Conservation (phyloP, 2,797 vertebrate species). For the Girardinus metallicus region DNA sequence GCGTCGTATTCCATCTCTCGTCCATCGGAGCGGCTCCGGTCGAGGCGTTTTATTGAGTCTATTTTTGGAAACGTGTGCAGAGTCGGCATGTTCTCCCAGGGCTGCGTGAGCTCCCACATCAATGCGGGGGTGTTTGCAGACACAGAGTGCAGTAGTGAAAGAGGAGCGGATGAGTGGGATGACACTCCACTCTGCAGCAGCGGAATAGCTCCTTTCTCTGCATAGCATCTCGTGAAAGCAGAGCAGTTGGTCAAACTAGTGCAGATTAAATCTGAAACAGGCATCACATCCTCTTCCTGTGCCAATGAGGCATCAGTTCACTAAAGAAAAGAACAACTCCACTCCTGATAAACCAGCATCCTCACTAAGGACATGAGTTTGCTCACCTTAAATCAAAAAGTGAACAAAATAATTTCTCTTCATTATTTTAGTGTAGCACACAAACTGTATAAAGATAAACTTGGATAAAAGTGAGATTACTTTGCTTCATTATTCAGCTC, state of each 20-base stretch:
- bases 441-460: neutral
- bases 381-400: conserved; percentile 32
- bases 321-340: conserved; percentile 5
- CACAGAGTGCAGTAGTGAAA: conserved; percentile 24
- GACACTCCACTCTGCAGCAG: conserved; percentile 38
- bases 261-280: conserved; percentile 16
- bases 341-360: conserved; percentile 6
- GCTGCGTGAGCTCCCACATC: conserved; percentile 70
- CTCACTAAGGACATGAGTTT: neutral
- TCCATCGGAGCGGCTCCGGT: conserved; percentile 31
- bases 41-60: conserved; percentile 66
- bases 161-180: conserved; percentile 44
- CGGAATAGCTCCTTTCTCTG: conserved; percentile 6
- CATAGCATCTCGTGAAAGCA: conserved; percentile 21
- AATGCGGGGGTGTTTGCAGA: conserved; percentile 57
- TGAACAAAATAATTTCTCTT: conserved; percentile 14
- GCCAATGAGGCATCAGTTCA: conserved; percentile 13
- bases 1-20: conserved; percentile 35
- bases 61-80: conserved; percentile 75
- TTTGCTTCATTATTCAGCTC: neutral
- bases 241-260: conserved; percentile 28
- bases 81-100: conserved; percentile 66
- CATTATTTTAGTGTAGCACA: conserved; percentile 18
- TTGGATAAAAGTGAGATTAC: neutral
- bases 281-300: conserved; percentile 41